A percentile compares a stretch with the other conserved stretches of the same genome.
phyloP scores from a whole-genome alignment of 2,113 vertebrate genomes.

The Thinocorus orbignyianus region DNA sequence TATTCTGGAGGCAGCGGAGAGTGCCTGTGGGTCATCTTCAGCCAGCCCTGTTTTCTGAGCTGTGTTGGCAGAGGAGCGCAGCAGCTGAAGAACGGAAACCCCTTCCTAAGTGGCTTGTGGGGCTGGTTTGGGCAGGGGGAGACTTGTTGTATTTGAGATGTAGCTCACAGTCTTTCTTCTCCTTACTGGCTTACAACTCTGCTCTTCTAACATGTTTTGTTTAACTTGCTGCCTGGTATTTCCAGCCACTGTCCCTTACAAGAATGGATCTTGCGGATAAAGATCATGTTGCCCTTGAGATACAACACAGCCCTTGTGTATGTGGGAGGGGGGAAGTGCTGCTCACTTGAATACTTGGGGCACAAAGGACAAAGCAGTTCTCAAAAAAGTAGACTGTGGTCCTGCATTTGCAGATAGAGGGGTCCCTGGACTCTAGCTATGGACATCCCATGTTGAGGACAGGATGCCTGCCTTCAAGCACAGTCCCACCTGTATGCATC shows the following conservation, averaged over 20 bases:
- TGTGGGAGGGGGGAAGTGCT: not conserved
- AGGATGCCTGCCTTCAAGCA: not conserved
- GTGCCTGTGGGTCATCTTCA: not conserved
- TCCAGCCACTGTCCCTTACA: not conserved
- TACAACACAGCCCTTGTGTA: not conserved
- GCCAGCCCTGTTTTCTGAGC: rapidly evolving
- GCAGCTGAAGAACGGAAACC: not conserved
- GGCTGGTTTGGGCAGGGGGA: not conserved
- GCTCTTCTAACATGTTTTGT: not conserved
- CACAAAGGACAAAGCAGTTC: not conserved
- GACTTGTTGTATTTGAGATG: not conserved
- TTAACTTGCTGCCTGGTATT: not conserved
- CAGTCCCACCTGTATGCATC: not conserved
- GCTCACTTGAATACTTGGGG: not conserved
- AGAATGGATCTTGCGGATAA: not conserved
- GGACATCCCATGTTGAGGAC: not conserved
- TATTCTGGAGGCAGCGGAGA: not conserved
- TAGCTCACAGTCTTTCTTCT: not conserved
- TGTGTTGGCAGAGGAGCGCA: not conserved
- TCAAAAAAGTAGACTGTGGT: not conserved
- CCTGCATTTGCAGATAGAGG: not conserved
- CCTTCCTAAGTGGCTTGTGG: not conserved
- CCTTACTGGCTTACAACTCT: not conserved
- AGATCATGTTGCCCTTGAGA: not conserved
- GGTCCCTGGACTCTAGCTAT: not conserved